Percentiles rank a stretch among this genome's conserved stretches.
These are phyloP conservation scores for Molossus alvarezi DNA, from an alignment of 2,797 vertebrate species.

Conservation along the genomic window DNA sequence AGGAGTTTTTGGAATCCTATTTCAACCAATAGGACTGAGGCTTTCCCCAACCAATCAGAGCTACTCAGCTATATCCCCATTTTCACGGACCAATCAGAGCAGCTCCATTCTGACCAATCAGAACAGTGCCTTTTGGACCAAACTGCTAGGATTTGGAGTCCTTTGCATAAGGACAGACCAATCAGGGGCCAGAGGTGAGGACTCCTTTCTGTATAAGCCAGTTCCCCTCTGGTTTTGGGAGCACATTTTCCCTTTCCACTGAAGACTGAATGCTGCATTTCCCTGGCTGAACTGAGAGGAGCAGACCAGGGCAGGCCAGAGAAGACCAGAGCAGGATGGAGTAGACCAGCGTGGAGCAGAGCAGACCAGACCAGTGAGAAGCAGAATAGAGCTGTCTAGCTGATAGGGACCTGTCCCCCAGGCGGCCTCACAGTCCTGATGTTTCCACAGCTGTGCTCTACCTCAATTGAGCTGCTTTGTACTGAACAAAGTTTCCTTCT, in stretches of 20 bases:
- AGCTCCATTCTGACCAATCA: background rate
- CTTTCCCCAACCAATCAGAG: background rate
- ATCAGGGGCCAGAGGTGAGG: background rate
- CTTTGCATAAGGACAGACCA: background rate
- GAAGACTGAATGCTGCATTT: background rate
- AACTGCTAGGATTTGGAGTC: background rate
- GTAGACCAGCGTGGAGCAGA: no score
- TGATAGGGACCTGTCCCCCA: no score
- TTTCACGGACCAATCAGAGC: background rate
- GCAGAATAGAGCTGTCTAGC: no score
- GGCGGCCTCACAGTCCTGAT: no score
- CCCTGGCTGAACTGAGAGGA: background rate
- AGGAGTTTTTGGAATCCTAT: no score
- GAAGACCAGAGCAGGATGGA: background rate
- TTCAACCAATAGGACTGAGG: background rate
- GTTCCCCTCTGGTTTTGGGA: background rate
- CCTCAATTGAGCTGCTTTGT: no score
- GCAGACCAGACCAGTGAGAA: no score
- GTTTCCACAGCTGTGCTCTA: no score
- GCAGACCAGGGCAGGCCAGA: background rate
- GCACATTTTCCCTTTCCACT: background rate
- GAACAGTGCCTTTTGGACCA: background rate
- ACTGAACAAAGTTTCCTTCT: no score
- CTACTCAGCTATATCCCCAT: background rate
- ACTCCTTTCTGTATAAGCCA: background rate